A percentile compares a stretch with the other conserved stretches of the same genome.
phyloP scores from a whole-genome alignment of 2,888 invertebrate genomes.

The Noctua comes region DNA sequence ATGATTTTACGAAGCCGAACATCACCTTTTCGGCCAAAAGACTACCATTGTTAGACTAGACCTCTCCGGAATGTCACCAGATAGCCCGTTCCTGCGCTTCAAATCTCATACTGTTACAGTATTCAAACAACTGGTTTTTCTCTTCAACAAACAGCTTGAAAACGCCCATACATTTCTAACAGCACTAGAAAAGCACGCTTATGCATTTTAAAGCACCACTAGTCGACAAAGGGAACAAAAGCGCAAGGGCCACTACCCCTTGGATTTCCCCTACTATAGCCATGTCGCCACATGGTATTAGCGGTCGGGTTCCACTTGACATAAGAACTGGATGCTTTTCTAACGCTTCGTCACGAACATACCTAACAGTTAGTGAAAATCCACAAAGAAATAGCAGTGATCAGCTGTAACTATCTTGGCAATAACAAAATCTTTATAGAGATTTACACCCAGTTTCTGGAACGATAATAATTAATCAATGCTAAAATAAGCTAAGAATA shows the following conservation, averaged over 20 bases:
- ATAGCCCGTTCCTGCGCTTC: not conserved
- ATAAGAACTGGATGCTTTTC: not conserved
- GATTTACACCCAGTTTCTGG: not conserved
- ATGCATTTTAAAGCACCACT: slow-evolving; percentile 49
- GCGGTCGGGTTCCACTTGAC: slow-evolving; percentile 29
- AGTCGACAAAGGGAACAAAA: slow-evolving; percentile 41
- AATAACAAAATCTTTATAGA: not conserved
- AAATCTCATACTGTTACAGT: not conserved
- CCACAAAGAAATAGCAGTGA: not conserved
- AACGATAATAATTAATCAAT: not conserved
- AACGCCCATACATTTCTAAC: not conserved
- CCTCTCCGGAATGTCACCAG: not conserved
- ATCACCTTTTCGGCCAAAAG: not conserved
- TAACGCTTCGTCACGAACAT: slow-evolving; percentile 17
- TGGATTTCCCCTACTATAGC: slow-evolving; percentile 43
- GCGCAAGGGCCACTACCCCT: slow-evolving; percentile 49
- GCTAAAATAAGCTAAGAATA: not conserved
- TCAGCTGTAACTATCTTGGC: not conserved
- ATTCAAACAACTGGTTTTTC: not conserved
- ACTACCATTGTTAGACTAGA: no score
- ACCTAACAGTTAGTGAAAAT: not conserved
- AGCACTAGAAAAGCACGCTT: slow-evolving; percentile 24
- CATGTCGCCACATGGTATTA: slow-evolving; percentile 36
- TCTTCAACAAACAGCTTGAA: not conserved
- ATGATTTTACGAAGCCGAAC: not conserved